Conservation (phyloP, 2,797 vertebrate genomes). For the Australoheros facetus region DNA sequence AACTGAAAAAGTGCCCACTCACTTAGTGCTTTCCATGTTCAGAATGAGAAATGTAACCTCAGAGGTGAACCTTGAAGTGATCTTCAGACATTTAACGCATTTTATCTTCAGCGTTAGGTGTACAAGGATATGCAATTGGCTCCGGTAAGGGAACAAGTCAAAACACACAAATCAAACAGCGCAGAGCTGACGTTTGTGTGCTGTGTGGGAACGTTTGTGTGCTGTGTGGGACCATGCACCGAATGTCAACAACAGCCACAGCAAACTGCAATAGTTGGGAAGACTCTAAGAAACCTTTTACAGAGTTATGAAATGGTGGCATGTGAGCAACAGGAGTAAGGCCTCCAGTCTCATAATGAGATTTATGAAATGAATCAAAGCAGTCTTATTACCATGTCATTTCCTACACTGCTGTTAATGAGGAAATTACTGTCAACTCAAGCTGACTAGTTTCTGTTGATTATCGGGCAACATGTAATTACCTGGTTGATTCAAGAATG, state of each 20-base stretch:
- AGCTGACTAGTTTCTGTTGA: not conserved
- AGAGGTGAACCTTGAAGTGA: not conserved
- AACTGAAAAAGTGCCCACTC: not conserved
- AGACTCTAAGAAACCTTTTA: slow-evolving; percentile 9
- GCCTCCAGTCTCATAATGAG: slow-evolving; percentile 10
- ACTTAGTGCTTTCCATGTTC: not conserved
- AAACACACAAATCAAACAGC: slow-evolving; percentile 20
- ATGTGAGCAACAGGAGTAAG: slow-evolving; percentile 9
- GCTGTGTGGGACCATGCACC: not conserved
- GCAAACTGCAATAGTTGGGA: slow-evolving; percentile 6
- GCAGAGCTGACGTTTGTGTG: slow-evolving; percentile 2
- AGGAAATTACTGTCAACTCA: not conserved
- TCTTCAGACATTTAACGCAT: not conserved
- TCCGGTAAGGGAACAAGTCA: slow-evolving; percentile 5
- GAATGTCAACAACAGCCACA: slow-evolving; percentile 32
- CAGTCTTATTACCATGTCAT: not conserved
- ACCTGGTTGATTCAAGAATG: not conserved
- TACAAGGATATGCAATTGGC: not conserved
- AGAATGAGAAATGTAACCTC: slow-evolving; percentile 30
- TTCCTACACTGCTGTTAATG: not conserved
- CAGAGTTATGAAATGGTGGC: slow-evolving; percentile 21
- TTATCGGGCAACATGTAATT: not conserved
- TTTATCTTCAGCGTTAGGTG: slow-evolving; percentile 1
- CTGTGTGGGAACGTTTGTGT: not conserved
- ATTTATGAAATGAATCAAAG: slow-evolving; percentile 18